Percentiles rank a stretch among this genome's conserved stretches.
Conservation (phyloP, 2,797 vertebrate species). For the Meda fulgida region DNA sequence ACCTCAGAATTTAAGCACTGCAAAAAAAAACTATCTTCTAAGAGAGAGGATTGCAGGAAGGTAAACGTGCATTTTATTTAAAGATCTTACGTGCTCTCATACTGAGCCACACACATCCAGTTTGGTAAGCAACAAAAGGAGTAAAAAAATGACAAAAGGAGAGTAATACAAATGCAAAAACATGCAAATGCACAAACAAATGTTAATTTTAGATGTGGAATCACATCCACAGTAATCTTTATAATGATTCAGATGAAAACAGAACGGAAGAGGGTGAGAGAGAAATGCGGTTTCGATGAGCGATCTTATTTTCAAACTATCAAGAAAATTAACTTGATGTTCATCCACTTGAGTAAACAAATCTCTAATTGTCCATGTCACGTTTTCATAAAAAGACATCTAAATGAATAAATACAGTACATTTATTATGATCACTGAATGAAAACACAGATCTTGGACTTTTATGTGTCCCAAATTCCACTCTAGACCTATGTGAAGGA, state of each 20-base stretch:
- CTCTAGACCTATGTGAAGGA: not conserved
- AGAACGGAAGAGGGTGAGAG: not conserved
- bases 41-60: conserved; percentile 6
- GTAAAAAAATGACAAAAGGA: conserved; percentile 27
- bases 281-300: not conserved
- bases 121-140: conserved; percentile 11
- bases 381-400: not conserved
- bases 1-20: conserved; percentile 7
- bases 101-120: not conserved
- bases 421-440: not conserved
- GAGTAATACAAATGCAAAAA: conserved; percentile 45
- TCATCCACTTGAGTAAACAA: not conserved
- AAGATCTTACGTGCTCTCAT: not conserved
- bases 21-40: not conserved
- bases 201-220: conserved; percentile 23
- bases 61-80: conserved; percentile 18
- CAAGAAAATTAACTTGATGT: conserved; percentile 25
- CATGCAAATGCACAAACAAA: conserved; percentile 39
- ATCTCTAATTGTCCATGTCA: not conserved
- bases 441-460: not conserved
- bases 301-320: not conserved
- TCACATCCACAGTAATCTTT: conserved; percentile 18
- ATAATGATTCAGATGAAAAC: conserved; percentile 9
- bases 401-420: not conserved
- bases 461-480: not conserved